phyloP scores from a whole-genome alignment of 1,140 invertebrate genomes.

The Bombus terrestris region DNA sequence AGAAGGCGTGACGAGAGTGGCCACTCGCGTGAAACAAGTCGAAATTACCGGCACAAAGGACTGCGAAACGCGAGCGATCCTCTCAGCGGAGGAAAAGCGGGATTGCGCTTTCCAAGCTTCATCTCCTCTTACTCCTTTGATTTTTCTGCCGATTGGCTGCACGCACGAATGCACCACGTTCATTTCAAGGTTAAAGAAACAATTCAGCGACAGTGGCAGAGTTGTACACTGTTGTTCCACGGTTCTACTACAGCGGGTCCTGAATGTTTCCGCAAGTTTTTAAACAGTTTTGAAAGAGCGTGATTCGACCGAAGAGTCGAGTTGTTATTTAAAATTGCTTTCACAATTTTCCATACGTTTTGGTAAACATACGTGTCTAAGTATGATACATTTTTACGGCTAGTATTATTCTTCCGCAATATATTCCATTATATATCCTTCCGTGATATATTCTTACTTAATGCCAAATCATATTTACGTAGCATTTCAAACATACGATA shows the following conservation, averaged over 20 bases:
- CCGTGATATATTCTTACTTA: too few species aligned
- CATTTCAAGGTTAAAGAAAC: slow-evolving; percentile 30
- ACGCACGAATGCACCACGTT: neutral
- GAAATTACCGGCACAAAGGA: slow-evolving; percentile 22
- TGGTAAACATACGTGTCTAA: too few species aligned
- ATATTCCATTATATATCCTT: too few species aligned
- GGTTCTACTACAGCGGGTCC: neutral
- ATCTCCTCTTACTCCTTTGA: neutral
- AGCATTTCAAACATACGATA: neutral
- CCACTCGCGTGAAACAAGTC: slow-evolving; percentile 16
- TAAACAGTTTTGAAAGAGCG: neutral
- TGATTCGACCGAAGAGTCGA: too few species aligned
- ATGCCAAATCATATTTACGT: too few species aligned
- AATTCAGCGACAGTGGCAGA: slow-evolving; percentile 33
- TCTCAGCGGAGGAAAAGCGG: slow-evolving; percentile 7
- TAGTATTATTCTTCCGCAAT: too few species aligned
- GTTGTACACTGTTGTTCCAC: neutral
- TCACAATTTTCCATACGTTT: too few species aligned
- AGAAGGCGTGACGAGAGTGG: slow-evolving; percentile 10
- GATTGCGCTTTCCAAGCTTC: slow-evolving; percentile 22
- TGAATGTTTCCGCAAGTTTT: neutral
- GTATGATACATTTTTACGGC: too few species aligned
- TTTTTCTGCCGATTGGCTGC: too few species aligned
- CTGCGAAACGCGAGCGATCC: slow-evolving; percentile 3
- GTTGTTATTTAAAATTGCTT: too few species aligned